Evolutionary conservation across 2,797 vertebrate species (phyloP).

Genomic region (Poecilia gillii): DNA sequence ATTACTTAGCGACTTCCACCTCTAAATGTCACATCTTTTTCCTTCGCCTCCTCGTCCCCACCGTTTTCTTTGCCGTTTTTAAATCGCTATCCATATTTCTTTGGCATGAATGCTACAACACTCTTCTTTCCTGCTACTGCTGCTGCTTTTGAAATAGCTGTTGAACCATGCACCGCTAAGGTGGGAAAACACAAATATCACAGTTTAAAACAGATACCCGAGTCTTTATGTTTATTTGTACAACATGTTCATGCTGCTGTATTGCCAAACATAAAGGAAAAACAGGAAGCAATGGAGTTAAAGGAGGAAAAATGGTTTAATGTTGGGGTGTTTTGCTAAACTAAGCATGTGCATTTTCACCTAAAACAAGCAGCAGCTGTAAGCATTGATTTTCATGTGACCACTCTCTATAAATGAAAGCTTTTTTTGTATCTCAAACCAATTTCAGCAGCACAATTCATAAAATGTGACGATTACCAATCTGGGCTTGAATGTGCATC

Average conservation of each 20-base stretch:
- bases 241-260: conserved; percentile 11
- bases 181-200: conserved; percentile 6
- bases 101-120: too few species aligned
- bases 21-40: too few species aligned
- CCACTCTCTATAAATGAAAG: conserved; percentile 9
- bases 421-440: background rate
- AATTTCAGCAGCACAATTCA: background rate
- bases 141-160: too few species aligned
- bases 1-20: too few species aligned
- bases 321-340: conserved; percentile 4
- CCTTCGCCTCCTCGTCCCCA: background rate
- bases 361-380: background rate
- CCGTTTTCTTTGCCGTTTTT: background rate
- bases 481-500: background rate
- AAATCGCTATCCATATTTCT: too few species aligned
- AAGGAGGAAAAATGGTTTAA: conserved; percentile 16
- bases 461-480: background rate
- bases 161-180: too few species aligned
- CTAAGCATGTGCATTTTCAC: conserved; percentile 7
- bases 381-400: background rate
- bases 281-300: conserved; percentile 39
- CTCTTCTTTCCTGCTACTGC: too few species aligned
- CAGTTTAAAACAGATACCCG: conserved; percentile 10
- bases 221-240: background rate
- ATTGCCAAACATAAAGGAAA: conserved; percentile 17